phyloP scores from a whole-genome alignment of 2,797 vertebrate genomes.

The Etheostoma perlongum region DNA sequence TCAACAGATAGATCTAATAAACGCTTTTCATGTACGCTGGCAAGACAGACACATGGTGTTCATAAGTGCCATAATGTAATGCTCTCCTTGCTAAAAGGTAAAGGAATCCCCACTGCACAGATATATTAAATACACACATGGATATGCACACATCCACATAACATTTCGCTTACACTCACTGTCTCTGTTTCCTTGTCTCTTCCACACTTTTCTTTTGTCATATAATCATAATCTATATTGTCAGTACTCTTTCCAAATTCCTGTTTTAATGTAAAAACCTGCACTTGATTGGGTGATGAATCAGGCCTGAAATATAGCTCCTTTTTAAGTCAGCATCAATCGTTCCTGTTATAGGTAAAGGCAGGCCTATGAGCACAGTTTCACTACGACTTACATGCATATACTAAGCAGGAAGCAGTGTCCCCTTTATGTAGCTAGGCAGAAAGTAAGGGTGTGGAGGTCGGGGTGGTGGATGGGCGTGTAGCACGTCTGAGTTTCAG shows the following conservation, averaged over 20 bases:
- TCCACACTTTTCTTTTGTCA: constrained; percentile 61
- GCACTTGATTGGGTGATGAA: constrained; percentile 39
- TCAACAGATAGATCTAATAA: constrained; percentile 73
- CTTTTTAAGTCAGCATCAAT: constrained; percentile 42
- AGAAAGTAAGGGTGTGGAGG: background rate
- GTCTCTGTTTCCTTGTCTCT: constrained; percentile 33
- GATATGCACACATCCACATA: constrained; percentile 48
- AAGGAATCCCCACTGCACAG: constrained; percentile 66
- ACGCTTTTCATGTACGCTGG: constrained; percentile 53
- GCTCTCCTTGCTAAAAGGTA: constrained; percentile 64
- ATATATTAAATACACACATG: constrained; percentile 71
- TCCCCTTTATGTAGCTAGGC: background rate
- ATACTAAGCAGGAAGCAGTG: background rate
- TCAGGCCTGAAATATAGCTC: constrained; percentile 62
- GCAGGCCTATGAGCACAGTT: constrained; percentile 15
- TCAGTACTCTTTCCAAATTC: constrained; percentile 71
- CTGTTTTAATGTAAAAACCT: constrained; percentile 73
- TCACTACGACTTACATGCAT: background rate
- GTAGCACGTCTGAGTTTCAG: background rate
- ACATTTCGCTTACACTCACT: constrained; percentile 25
- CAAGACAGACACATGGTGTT: constrained; percentile 77
- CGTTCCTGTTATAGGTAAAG: constrained; percentile 42
- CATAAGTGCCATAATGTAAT: constrained; percentile 72
- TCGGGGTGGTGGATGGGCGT: background rate
- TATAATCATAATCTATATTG: constrained; percentile 68